phyloP scores from a whole-genome alignment of 2,888 invertebrate genomes.

The Rotaria magnacalcarata region DNA sequence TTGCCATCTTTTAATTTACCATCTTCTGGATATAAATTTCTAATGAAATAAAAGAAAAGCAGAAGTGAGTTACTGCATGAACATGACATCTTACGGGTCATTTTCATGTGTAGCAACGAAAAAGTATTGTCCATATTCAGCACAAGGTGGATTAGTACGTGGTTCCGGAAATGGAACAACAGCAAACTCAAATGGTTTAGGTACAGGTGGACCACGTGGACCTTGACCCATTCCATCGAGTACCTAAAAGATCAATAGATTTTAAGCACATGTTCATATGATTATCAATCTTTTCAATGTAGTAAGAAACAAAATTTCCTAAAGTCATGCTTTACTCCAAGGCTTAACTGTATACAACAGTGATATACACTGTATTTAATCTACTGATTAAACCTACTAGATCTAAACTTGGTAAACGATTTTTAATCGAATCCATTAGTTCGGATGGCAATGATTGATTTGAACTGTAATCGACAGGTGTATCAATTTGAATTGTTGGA shows the following conservation, averaged over 20 bases:
- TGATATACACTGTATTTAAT: too few species aligned
- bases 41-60: neutral
- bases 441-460: constrained; percentile 2
- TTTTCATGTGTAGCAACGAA: constrained; percentile 57
- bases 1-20: neutral
- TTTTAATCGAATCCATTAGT: neutral
- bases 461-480: constrained; percentile 48
- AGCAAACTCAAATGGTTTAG: constrained; percentile 57
- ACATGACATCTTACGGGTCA: constrained; percentile 53
- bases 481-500: constrained; percentile 52
- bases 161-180: constrained; percentile 59
- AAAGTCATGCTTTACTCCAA: too few species aligned
- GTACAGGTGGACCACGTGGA: constrained; percentile 58
- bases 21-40: constrained; percentile 10
- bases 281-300: too few species aligned
- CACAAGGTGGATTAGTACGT: constrained; percentile 54
- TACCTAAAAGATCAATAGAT: constrained; percentile 50
- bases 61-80: too few species aligned
- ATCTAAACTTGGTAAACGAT: neutral
- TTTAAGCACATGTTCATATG: too few species aligned
- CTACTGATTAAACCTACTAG: neutral
- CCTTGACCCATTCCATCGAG: constrained; percentile 59
- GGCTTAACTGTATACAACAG: too few species aligned
- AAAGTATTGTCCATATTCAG: constrained; percentile 56
- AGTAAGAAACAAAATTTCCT: too few species aligned